phyloP scores from a whole-genome alignment of 2,113 vertebrate genomes.

The Camelus dromedarius region DNA sequence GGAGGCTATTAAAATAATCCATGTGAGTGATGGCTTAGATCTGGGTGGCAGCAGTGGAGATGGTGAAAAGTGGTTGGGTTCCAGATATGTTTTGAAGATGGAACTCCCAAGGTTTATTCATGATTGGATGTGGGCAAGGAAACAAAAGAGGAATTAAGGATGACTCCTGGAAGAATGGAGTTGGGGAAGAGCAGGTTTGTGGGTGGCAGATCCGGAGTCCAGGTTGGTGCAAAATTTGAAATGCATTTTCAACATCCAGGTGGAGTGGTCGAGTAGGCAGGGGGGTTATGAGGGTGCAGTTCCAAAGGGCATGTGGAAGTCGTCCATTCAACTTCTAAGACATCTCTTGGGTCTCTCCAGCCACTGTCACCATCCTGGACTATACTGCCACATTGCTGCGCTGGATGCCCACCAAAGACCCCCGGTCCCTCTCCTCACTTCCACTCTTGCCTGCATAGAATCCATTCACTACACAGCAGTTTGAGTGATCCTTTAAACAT shows the following conservation, averaged over 20 bases:
- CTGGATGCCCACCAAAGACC: not conserved
- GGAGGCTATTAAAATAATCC: not conserved
- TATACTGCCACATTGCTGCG: not conserved
- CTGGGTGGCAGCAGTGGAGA: not conserved
- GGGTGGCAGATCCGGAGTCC: not conserved
- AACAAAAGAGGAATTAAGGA: not conserved
- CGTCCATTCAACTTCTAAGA: not conserved
- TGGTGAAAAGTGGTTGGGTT: not conserved
- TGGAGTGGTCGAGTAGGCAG: not conserved
- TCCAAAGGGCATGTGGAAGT: not conserved
- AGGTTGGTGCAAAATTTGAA: slow-evolving; percentile 17
- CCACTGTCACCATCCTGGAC: not conserved
- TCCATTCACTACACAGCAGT: not conserved
- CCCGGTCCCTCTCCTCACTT: not conserved
- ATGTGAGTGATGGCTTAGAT: not conserved
- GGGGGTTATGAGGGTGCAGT: not conserved
- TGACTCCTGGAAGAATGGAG: not conserved
- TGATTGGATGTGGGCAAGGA: not conserved
- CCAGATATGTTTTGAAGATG: not conserved
- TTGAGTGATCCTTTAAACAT: not conserved
- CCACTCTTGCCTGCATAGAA: not conserved
- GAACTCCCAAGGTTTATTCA: not conserved
- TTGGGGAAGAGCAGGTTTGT: not conserved
- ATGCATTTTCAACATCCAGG: not conserved
- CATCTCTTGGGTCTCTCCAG: not conserved